Conservation (phyloP, 92 coral and sea anemone genomes). For the Zoanthus sociatus region DNA sequence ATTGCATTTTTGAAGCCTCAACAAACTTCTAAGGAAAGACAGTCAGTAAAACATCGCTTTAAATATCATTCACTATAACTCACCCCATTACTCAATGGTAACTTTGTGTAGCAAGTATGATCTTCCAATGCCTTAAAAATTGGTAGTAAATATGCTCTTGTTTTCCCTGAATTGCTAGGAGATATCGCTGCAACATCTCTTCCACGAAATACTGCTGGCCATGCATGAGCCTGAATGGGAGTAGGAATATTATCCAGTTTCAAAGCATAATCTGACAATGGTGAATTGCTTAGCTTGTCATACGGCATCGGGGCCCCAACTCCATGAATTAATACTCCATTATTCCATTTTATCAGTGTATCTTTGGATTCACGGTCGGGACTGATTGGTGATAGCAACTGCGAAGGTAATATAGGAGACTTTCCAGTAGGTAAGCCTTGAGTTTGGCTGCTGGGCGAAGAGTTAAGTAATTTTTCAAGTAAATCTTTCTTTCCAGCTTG, state of each 20-base stretch:
- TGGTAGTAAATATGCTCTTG: constrained; percentile 80
- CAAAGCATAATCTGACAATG: constrained; percentile 65
- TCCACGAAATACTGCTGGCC: constrained; percentile 96
- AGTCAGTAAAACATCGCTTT: neutral
- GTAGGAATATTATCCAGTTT: constrained; percentile 70
- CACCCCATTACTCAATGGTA: constrained; percentile 88
- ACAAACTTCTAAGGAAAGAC: no score
- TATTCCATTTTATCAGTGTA: constrained; percentile 21
- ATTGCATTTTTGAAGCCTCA: no score
- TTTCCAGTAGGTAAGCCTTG: constrained; percentile 4
- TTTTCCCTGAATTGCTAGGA: constrained; percentile 58
- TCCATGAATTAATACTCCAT: constrained; percentile 68
- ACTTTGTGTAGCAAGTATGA: constrained; percentile 67
- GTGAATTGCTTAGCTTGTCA: constrained; percentile 59
- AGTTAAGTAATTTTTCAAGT: neutral
- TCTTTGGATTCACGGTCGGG: constrained; percentile 37
- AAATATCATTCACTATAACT: constrained; percentile 46
- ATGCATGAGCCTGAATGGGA: constrained; percentile 78
- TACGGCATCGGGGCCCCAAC: constrained; percentile 72
- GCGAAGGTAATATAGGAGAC: constrained; percentile 64
- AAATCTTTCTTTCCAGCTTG: neutral
- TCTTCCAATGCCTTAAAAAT: constrained; percentile 80
- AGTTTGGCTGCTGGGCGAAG: neutral
- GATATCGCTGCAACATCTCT: constrained; percentile 92
- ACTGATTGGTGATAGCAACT: constrained; percentile 42